Conservation (phyloP, 1,140 invertebrate species). For the Lasioglossum albipes region DNA sequence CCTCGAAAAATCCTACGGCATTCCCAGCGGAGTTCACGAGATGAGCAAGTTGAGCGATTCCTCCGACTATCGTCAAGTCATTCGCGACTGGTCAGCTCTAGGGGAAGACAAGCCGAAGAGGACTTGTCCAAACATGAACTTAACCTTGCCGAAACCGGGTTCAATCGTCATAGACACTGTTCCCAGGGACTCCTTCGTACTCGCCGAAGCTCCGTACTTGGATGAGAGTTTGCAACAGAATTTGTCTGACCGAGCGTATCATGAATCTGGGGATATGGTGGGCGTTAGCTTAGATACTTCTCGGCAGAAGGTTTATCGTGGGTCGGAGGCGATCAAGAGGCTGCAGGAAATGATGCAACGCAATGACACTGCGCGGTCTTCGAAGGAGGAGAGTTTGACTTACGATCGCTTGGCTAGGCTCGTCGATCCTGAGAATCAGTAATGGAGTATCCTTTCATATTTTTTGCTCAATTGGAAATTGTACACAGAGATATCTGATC, state of each 20-base stretch:
- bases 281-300: constrained; percentile 71
- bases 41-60: constrained; percentile 13
- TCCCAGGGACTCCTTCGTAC: constrained; percentile 65
- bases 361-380: constrained; percentile 1
- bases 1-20: constrained; percentile 46
- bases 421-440: constrained; percentile 1
- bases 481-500: too few species aligned
- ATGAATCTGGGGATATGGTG: constrained; percentile 73
- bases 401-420: neutral
- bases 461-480: too few species aligned
- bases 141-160: constrained; percentile 68
- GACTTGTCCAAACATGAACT: constrained; percentile 25
- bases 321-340: constrained; percentile 65
- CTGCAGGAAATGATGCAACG: constrained; percentile 55
- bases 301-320: constrained; percentile 68
- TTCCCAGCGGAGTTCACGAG: neutral
- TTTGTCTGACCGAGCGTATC: constrained; percentile 76
- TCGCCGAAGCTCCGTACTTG: constrained; percentile 72
- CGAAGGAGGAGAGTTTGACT: neutral
- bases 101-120: constrained; percentile 50
- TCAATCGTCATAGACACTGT: constrained; percentile 72
- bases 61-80: constrained; percentile 48
- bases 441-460: neutral
- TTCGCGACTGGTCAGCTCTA: constrained; percentile 56
- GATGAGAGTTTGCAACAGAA: constrained; percentile 69